Evolutionary conservation across 2,888 invertebrate species (phyloP), one percentile per base, ranked within the genome.

Genomic region (Uropetala carovei): DNA sequence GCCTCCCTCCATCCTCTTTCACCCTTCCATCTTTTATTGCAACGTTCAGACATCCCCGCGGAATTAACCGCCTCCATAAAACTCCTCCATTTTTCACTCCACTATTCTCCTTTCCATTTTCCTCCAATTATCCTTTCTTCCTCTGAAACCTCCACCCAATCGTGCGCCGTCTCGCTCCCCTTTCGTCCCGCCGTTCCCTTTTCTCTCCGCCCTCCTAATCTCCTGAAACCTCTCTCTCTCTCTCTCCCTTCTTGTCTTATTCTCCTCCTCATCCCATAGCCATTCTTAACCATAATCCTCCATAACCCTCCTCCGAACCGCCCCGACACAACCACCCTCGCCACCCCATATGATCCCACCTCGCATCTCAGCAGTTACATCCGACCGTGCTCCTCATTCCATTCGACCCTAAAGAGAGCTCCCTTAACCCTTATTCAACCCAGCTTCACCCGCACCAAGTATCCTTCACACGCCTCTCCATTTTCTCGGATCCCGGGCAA

Each of bases 1-100:
- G 75, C 75, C 75, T 3, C 75, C 75, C 75, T 75, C 27, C 75
- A 75, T 75, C 27, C 27, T 75, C 75, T n/a, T 68, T 22, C 68
- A n/a, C 7, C 4, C 22, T 75, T 75, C 75, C 75, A 75, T 75
- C 75, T 75, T 75, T 75, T 75, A 75, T 27, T 75, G 75, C 75
- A 75, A 75, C 75, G 75, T 27, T 75, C 75, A 75, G 75, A 75
- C 75, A 75, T 75, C 75, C 75, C 75, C 75, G 75, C 18, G 75
- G 75, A 75, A 75, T 75, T 75, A 75, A 75, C 75, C 75, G 75
- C 75, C 75, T 75, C 75, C 75, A 75, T 75, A 75, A 68, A 75
- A 75, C 75, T 75, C 75, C 27, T 75, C 75, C 27, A 27, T 75
- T 75, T 75, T 75, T 75, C 75, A 68, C 68, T 68, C 18, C 22